Conservation (phyloP, 1,140 invertebrate genomes). For the Drosophila baimaii region DNA sequence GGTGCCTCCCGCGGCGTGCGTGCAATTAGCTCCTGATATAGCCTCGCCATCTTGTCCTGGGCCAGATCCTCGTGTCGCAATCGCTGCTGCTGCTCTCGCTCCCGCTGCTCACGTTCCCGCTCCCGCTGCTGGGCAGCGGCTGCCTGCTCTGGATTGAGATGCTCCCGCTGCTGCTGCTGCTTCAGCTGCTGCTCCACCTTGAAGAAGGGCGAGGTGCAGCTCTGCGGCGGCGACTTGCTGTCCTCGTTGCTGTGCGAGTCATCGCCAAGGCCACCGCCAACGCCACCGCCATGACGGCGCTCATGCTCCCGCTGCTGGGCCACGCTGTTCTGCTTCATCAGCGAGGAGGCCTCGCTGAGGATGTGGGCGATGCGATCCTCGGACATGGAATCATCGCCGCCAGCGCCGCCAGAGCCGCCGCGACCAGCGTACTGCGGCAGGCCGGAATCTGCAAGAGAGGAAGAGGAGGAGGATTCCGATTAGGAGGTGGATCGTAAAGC, state of each 20-base stretch:
- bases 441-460: slow-evolving; percentile 85
- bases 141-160: slow-evolving; percentile 76
- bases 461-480: slow-evolving; percentile 4
- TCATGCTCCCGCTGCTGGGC: slow-evolving; percentile 50
- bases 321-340: slow-evolving; percentile 86
- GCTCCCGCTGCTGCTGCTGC: slow-evolving; percentile 45
- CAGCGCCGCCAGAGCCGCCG: slow-evolving; percentile 85
- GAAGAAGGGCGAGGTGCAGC: slow-evolving; percentile 90
- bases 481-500: slow-evolving; percentile 60
- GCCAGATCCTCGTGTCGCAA: slow-evolving; percentile 97
- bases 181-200: slow-evolving; percentile 85
- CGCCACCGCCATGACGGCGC: slow-evolving; percentile 41
- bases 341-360: slow-evolving; percentile 93
- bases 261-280: slow-evolving; percentile 48
- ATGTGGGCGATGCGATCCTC: slow-evolving; percentile 98
- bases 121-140: slow-evolving; percentile 87
- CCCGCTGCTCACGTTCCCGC: slow-evolving; percentile 86
- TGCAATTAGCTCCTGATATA: slow-evolving; percentile 97
- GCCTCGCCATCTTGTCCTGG: slow-evolving; percentile 97
- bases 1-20: slow-evolving; percentile 88
- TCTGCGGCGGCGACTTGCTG: slow-evolving; percentile 92
- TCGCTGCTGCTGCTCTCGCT: slow-evolving; percentile 87
- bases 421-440: slow-evolving; percentile 87
- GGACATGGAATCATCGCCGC: slow-evolving; percentile 90
- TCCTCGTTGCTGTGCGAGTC: slow-evolving; percentile 90